Percentiles rank a stretch among this genome's conserved stretches.
Conservation (phyloP, 1,140 invertebrate genomes). For the Melipona quadrifasciata region DNA sequence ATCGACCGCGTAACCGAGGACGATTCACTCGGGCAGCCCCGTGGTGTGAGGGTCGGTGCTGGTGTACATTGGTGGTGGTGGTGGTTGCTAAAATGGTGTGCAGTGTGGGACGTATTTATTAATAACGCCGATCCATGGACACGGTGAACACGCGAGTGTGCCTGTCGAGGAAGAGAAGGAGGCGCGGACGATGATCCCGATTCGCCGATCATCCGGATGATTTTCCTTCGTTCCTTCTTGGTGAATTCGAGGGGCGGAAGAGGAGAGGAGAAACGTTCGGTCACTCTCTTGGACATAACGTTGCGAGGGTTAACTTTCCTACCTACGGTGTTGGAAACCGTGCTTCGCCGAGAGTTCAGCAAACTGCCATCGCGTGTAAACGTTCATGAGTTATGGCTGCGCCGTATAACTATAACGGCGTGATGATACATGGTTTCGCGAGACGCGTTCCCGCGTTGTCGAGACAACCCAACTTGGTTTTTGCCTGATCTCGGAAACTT, state of each 20-base stretch:
- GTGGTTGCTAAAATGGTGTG: constrained; percentile 22
- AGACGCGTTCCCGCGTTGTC: neutral
- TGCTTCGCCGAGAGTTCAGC: neutral
- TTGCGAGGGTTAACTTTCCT: constrained; percentile 30
- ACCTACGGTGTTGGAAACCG: too few relatives aligned
- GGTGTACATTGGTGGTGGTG: constrained; percentile 9
- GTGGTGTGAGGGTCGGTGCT: constrained; percentile 6
- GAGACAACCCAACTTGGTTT: neutral
- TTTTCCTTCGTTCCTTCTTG: neutral
- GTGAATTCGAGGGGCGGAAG: neutral
- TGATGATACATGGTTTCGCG: neutral
- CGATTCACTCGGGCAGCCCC: constrained; percentile 10
- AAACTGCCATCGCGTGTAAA: neutral
- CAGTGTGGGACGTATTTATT: constrained; percentile 2
- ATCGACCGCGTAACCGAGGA: constrained; percentile 46
- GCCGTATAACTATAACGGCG: neutral
- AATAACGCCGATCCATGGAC: constrained; percentile 8
- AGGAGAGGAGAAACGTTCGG: neutral
- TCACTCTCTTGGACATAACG: neutral
- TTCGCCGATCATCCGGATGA: neutral
- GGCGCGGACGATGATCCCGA: neutral
- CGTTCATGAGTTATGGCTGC: neutral
- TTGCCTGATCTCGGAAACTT: neutral
- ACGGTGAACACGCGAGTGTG: neutral
- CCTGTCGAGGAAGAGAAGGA: neutral